Percentiles rank a stretch among this genome's conserved stretches.
Evolutionary conservation across 2,797 vertebrate species (phyloP).

Genomic region (Cossypha niveicapilla): DNA sequence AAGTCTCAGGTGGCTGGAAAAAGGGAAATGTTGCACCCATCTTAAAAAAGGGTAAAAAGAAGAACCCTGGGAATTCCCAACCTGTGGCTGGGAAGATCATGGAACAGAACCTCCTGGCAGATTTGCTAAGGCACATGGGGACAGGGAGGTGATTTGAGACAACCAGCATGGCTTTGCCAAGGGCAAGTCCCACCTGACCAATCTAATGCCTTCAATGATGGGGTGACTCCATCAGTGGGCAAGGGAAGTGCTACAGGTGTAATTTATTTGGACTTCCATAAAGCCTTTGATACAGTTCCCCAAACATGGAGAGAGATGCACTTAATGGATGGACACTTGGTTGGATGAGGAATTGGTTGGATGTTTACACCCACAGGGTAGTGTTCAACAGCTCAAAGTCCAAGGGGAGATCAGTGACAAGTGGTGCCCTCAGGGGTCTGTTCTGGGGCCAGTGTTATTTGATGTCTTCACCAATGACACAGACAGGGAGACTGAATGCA

Average conservation of each 20-base stretch:
- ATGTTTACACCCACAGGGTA: not conserved
- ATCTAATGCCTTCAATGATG: not conserved
- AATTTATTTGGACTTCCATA: not conserved
- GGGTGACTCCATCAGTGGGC: not conserved
- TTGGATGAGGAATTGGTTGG: not conserved
- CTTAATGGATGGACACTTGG: too few species aligned
- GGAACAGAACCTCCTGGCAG: not conserved
- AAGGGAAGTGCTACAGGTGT: not conserved
- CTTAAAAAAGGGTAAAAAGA: not conserved
- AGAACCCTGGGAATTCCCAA: not conserved
- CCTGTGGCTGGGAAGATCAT: not conserved
- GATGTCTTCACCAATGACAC: not conserved
- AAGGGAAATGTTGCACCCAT: not conserved
- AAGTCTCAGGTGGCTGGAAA: not conserved
- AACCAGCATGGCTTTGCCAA: not conserved
- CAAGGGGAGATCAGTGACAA: not conserved
- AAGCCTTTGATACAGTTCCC: not conserved
- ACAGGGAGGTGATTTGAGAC: not conserved
- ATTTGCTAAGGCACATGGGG: not conserved
- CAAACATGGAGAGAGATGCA: too few species aligned
- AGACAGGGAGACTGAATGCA: not conserved
- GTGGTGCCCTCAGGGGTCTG: not conserved
- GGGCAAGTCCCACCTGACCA: not conserved
- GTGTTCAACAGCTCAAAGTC: not conserved
- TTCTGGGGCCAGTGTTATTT: not conserved